phyloP scores from a whole-genome alignment of 2,888 invertebrate genomes.

The Erebia epiphron region DNA sequence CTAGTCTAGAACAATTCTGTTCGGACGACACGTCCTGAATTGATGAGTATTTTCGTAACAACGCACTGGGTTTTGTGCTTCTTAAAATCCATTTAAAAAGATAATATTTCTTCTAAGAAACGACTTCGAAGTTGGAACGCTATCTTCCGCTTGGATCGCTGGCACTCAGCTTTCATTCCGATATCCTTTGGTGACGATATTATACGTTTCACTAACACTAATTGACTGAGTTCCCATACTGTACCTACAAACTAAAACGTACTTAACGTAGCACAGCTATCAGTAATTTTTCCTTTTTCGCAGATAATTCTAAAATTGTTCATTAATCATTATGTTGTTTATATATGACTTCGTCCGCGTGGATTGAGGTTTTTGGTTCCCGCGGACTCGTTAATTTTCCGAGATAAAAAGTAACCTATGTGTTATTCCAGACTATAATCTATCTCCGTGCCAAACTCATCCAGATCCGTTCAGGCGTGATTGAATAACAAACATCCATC shows the following conservation, averaged over 20 bases:
- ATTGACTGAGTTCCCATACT: constrained; percentile 6
- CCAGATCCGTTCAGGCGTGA: no score
- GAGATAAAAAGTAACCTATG: no score
- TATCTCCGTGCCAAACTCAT: no score
- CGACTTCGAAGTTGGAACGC: not conserved
- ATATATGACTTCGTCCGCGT: no score
- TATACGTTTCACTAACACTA: not conserved
- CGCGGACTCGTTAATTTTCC: no score
- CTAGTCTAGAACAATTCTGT: constrained; percentile 78
- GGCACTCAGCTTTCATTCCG: constrained; percentile 1
- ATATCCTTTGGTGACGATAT: constrained; percentile 5
- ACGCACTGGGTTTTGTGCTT: constrained; percentile 17
- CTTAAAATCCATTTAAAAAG: constrained; percentile 21
- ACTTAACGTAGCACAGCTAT: not conserved
- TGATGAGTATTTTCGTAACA: constrained; percentile 53
- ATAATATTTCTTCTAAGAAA: constrained; percentile 17
- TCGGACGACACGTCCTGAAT: constrained; percentile 74
- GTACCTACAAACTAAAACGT: not conserved
- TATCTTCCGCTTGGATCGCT: not conserved
- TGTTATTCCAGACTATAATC: no score
- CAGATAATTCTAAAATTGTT: no score
- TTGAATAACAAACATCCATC: no score
- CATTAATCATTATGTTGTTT: no score
- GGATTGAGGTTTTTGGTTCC: no score
- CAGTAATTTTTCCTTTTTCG: no score